Conservation (phyloP, 1,140 invertebrate species). For the Drosophila repletoides region DNA sequence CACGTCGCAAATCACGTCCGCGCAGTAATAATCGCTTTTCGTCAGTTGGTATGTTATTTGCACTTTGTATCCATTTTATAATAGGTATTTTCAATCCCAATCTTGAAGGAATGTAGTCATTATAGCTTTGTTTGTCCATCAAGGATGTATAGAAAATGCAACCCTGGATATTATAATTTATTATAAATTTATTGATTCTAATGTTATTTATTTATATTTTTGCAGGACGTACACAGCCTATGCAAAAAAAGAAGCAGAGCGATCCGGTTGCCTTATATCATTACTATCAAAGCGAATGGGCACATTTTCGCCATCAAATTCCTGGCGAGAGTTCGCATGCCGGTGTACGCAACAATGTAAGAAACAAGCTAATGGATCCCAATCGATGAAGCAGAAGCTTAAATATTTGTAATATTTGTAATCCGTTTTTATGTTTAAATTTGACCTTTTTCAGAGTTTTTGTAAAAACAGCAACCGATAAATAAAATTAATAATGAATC, state of each 20-base stretch:
- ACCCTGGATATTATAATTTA: background rate
- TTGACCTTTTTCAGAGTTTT: constrained; percentile 63
- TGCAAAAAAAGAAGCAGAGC: constrained; percentile 21
- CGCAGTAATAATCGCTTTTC: constrained; percentile 25
- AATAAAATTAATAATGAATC: too few species aligned
- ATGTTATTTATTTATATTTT: background rate
- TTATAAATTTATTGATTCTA: background rate
- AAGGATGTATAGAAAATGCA: background rate
- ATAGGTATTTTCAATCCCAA: too few species aligned
- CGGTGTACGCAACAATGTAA: constrained; percentile 86
- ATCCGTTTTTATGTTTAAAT: background rate
- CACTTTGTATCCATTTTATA: too few species aligned
- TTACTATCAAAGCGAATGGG: constrained; percentile 89
- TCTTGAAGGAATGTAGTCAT: too few species aligned
- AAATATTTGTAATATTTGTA: too few species aligned
- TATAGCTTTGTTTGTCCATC: background rate
- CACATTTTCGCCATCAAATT: constrained; percentile 86
- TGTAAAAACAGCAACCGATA: too few species aligned
- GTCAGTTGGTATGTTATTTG: constrained; percentile 9
- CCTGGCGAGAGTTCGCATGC: constrained; percentile 86
- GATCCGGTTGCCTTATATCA: constrained; percentile 90
- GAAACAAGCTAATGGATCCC: constrained; percentile 84
- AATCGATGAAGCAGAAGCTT: too few species aligned
- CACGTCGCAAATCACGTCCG: constrained; percentile 27
- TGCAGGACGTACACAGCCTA: constrained; percentile 19